Evolutionary conservation across 2,888 invertebrate species (phyloP).

Genomic region (Neoaliturus tenellus): DNA sequence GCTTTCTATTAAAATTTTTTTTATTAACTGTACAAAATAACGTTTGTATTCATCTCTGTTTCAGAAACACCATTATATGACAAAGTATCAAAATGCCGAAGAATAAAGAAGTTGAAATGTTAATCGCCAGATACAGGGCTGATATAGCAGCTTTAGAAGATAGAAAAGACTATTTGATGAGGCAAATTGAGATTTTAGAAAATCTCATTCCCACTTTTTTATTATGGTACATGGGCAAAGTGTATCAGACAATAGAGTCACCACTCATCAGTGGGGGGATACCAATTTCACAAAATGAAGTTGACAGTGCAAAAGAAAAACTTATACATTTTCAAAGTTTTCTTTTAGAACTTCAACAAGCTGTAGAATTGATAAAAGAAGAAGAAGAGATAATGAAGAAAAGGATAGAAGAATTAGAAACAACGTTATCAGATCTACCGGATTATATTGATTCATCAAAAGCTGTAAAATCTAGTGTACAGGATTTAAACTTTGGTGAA

Average conservation of each 20-base stretch:
- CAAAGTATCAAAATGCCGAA: not conserved
- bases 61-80: not conserved
- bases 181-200: constrained; percentile 3
- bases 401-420: constrained; percentile 15
- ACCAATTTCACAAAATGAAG: not conserved
- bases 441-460: no score
- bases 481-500: not conserved
- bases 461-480: no score
- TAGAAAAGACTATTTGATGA: not conserved
- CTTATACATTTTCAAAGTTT: not conserved
- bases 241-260: not conserved
- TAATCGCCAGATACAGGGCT: constrained; percentile 15
- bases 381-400: constrained; percentile 16
- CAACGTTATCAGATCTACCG: not conserved
- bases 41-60: not conserved
- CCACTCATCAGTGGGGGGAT: not conserved
- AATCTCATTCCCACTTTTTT: not conserved
- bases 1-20: no score
- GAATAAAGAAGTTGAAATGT: constrained; percentile 14
- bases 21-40: not conserved
- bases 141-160: constrained; percentile 30
- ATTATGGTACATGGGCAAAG: constrained; percentile 29
- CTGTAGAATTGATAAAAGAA: constrained; percentile 15
- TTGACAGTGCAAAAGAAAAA: constrained; percentile 1
- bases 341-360: not conserved